Base-by-base conservation (phyloP, 2,888 invertebrate species). In the Drosophila borborema region DNA sequence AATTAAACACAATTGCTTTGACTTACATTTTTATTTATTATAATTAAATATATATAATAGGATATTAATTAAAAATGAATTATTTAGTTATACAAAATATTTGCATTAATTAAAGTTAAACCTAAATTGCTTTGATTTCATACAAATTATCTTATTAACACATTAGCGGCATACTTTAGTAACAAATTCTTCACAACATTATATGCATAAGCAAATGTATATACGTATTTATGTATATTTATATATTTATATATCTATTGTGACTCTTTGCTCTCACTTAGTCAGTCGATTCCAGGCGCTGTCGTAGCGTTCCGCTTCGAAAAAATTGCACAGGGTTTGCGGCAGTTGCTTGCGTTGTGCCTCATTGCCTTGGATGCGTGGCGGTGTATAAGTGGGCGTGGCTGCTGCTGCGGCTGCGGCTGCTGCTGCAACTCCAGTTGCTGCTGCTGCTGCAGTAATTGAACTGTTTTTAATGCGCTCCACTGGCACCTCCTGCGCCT, bases 201-300 rank as follows among this genome's bases (percentile, higher is more conserved):
- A 5, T 38, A 38, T 5, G 28, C 28, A 38, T 82, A 88, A 77
- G n/a, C 38, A 46, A 18, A 28, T 10, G 12, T 45, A 12, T 88
- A 74, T 28, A 83, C 40, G 28, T 36, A 40, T 31, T 20, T 46
- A 53, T 31, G 12, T 9, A 20, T 49, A 16, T 58, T 10, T 62
- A 54, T 36, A 9, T n/a, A 20, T 23, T 14, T 45, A 12, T 53
- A 18, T 20, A 20, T 16, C 2, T 28, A 36, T 38, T 54, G 2
- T 69, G 58, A 31, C 38, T 58, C n/a, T 54, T 64, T 64, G 58
- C 61, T 64, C 61, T 77, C 66, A 76, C 56, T 89, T 82, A 66
- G 88, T 89, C 86, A 85, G 80, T 70, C 86, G 90, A 89, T 90
- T 87, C 70, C 78, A 77, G 64, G 82, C 81, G 63, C 90, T 91